Conservation (phyloP, 2,888 invertebrate genomes). For the Andrena marginata region DNA sequence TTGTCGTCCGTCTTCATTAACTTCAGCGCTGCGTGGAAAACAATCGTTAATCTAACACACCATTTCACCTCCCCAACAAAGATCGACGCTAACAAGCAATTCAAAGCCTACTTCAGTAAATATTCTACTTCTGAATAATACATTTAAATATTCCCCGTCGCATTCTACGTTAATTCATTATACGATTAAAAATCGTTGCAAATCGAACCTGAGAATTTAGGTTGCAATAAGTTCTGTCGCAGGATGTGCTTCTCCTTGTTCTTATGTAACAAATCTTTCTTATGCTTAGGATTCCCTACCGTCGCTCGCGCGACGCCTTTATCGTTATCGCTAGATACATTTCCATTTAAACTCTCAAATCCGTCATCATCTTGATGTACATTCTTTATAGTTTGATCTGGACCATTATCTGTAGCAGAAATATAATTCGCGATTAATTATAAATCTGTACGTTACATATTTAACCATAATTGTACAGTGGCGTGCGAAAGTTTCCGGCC, state of each 20-base stretch:
- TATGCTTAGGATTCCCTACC: constrained; percentile 38
- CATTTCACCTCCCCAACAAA: constrained; percentile 70
- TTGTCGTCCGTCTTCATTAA: constrained; percentile 70
- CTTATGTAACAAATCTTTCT: constrained; percentile 33
- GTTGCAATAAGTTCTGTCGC: constrained; percentile 42
- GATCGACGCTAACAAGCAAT: constrained; percentile 65
- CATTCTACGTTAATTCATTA: not conserved
- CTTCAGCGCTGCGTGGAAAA: constrained; percentile 76
- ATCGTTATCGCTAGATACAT: constrained; percentile 90
- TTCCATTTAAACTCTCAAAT: constrained; percentile 94
- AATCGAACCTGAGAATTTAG: constrained; percentile 68
- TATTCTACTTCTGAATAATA: not conserved
- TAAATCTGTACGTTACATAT: not conserved
- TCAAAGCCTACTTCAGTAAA: constrained; percentile 31
- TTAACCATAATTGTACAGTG: constrained; percentile 13
- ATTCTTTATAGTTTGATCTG: constrained; percentile 71
- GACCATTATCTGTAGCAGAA: constrained; percentile 63
- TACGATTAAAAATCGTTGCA: constrained; percentile 10
- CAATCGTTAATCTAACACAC: constrained; percentile 70
- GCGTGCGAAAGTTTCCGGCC: no score
- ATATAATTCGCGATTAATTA: constrained; percentile 17
- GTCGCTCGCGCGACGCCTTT: constrained; percentile 41
- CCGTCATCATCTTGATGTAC: constrained; percentile 90
- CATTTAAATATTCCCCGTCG: constrained; percentile 6
- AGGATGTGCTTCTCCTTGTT: constrained; percentile 44